Conservation (phyloP, 2,888 invertebrate species). For the Villa cingulata region DNA sequence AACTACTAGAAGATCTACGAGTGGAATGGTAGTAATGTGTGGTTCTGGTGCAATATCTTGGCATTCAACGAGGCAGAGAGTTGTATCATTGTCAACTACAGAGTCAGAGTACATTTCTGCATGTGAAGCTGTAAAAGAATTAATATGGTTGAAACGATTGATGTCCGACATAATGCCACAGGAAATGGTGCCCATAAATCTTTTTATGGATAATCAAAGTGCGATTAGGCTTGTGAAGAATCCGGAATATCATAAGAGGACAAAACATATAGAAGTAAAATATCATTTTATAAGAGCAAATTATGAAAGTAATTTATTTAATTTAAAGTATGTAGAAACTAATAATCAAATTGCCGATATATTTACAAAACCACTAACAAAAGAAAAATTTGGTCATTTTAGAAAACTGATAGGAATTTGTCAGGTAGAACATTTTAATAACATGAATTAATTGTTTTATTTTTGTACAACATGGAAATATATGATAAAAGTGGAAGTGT, state of each 20-base stretch:
- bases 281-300: neutral
- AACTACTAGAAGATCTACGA: neutral
- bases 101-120: constrained; percentile 9
- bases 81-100: neutral
- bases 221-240: constrained; percentile 16
- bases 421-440: no score
- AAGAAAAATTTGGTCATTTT: neutral
- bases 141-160: constrained; percentile 19
- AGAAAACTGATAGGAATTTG: no score
- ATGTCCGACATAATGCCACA: constrained; percentile 6
- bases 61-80: neutral
- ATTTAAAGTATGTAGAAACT: no score
- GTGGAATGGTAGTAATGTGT: neutral
- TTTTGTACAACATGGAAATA: no score
- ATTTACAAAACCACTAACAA: neutral
- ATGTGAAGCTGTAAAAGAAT: constrained; percentile 17
- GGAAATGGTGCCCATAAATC: constrained; percentile 5
- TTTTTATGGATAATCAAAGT: constrained; percentile 17
- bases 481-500: no score
- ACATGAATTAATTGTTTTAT: no score
- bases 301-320: neutral
- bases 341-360: neutral
- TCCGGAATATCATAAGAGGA: constrained; percentile 16
- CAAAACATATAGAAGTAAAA: constrained; percentile 15
- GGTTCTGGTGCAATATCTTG: neutral